phyloP scores from a whole-genome alignment of 2,797 vertebrate species.

The Pitangus sulphuratus region DNA sequence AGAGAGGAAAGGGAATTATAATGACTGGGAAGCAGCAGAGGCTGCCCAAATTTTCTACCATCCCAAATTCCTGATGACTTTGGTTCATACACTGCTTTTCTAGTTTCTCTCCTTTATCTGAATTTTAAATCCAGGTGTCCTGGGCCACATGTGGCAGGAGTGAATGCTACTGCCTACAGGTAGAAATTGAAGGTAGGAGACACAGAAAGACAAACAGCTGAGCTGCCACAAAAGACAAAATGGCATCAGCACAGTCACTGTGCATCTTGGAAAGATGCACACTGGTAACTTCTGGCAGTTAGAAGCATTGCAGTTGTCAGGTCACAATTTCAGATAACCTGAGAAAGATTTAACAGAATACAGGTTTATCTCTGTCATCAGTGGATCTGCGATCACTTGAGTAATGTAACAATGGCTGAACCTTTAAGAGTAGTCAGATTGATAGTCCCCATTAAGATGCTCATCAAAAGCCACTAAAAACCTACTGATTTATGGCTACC shows the following conservation, averaged over 20 bases:
- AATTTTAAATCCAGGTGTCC: not conserved
- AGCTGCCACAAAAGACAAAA: not conserved
- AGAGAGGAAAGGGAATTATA: not conserved
- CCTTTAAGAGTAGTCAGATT: not conserved
- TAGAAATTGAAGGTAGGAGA: not conserved
- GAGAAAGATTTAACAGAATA: not conserved
- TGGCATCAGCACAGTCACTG: not conserved
- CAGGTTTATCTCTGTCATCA: not conserved
- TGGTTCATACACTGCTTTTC: not conserved
- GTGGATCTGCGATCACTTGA: not conserved
- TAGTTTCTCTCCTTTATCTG: not conserved
- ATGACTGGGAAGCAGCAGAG: fast-evolving
- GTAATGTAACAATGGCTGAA: not conserved
- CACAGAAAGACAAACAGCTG: not conserved
- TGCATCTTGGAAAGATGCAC: not conserved
- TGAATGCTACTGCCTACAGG: not conserved
- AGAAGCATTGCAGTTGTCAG: not conserved
- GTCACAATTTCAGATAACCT: not conserved
- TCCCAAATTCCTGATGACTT: not conserved
- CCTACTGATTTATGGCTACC: not conserved
- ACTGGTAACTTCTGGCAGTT: not conserved
- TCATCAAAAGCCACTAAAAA: conserved; percentile 34
- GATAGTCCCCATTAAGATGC: not conserved
- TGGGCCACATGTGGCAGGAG: not conserved
- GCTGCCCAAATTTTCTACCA: not conserved